phyloP scores from a whole-genome alignment of 2,797 vertebrate species.

The Coracias cyanogaster region DNA sequence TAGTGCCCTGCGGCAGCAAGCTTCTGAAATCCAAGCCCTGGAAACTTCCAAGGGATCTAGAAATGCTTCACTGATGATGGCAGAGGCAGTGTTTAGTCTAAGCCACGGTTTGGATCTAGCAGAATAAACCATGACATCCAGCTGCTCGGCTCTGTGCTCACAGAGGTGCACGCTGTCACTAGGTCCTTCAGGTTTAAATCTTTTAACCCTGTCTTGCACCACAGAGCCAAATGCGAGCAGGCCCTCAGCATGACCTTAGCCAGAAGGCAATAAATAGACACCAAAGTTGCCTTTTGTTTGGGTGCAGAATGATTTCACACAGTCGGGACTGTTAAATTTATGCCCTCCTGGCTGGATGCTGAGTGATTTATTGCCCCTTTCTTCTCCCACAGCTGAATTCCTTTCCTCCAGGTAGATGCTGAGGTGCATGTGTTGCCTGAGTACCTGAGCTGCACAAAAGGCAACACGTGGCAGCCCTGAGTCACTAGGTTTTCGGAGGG shows the following conservation, averaged over 20 bases:
- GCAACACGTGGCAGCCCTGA: slow-evolving; percentile 21
- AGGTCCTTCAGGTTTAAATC: background rate
- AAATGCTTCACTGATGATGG: slow-evolving; percentile 41
- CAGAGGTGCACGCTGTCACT: background rate
- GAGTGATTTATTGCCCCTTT: slow-evolving; percentile 21
- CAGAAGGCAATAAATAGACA: background rate
- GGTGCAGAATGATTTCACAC: background rate
- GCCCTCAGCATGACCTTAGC: background rate
- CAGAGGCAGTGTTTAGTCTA: slow-evolving; percentile 32
- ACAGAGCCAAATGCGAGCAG: background rate
- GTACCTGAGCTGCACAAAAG: slow-evolving; percentile 33
- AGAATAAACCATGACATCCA: slow-evolving; percentile 2
- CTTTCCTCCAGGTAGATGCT: background rate
- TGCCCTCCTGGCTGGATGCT: background rate
- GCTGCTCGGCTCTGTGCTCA: fast-evolving
- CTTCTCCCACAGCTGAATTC: background rate
- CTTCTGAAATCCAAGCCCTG: slow-evolving; percentile 46
- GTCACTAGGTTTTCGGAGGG: background rate
- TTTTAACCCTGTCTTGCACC: background rate
- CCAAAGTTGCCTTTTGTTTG: background rate
- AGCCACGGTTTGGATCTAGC: background rate
- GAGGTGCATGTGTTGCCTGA: background rate
- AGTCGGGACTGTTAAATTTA: background rate
- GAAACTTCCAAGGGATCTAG: slow-evolving; percentile 34
- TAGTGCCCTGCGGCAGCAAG: background rate